Conservation (phyloP, 2,797 vertebrate species). For the Malacoraja senta region DNA sequence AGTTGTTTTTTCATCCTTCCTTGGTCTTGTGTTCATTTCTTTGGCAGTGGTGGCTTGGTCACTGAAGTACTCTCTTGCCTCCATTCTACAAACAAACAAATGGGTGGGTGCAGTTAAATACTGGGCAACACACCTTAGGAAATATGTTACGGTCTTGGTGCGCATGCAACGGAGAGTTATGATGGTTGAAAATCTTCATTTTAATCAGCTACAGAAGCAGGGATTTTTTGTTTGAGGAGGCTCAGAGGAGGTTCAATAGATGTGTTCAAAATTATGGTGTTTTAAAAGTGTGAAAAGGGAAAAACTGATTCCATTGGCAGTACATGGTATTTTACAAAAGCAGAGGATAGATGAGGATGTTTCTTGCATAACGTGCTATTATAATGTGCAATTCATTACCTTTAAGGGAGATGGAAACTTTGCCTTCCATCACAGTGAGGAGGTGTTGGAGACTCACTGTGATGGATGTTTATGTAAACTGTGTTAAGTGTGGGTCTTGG, state of each 20-base stretch:
- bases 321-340: neutral
- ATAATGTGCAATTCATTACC: neutral
- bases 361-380: neutral
- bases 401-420: neutral
- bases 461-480: no score
- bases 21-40: neutral
- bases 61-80: neutral
- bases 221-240: no score
- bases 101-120: neutral
- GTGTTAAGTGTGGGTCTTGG: no score
- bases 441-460: no score
- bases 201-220: no score
- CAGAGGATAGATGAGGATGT: neutral
- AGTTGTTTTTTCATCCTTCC: neutral
- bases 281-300: neutral
- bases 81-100: neutral
- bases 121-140: neutral
- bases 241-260: neutral
- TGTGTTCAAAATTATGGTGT: neutral
- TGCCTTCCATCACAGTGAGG: no score
- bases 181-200: no score
- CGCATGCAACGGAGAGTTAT: neutral
- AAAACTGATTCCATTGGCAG: neutral
- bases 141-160: neutral
- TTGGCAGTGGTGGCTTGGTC: neutral